These are phyloP conservation scores for Laticauda laticaudata DNA, from an alignment of 2,113 vertebrate genomes.

Conservation along the genomic window DNA sequence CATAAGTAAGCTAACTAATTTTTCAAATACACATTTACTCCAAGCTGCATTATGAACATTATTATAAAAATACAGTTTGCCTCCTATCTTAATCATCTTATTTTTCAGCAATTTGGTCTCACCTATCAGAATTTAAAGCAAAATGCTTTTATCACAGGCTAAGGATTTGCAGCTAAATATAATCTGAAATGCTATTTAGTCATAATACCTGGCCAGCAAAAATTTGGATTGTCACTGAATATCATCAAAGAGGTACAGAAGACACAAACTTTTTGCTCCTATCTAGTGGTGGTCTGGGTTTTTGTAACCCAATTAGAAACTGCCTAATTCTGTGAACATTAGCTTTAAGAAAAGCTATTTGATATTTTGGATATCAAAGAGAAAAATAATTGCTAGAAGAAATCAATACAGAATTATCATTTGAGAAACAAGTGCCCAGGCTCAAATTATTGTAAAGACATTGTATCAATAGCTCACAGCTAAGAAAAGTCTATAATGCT, in stretches of 20 bases:
- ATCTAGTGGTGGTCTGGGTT: neutral
- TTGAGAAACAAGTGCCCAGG: neutral
- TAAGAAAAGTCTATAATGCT: neutral
- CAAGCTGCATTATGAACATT: neutral
- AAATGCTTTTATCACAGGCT: neutral
- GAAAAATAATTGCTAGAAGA: neutral
- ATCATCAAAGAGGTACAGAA: neutral
- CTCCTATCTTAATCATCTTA: neutral
- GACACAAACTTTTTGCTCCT: neutral
- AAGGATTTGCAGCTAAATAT: neutral
- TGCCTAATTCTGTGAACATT: neutral
- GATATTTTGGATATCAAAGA: neutral
- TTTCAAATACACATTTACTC: neutral
- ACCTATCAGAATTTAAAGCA: neutral
- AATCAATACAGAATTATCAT: neutral
- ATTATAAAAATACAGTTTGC: neutral
- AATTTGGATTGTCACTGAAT: neutral
- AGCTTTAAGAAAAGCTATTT: neutral
- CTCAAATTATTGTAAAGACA: neutral
- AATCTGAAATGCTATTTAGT: neutral
- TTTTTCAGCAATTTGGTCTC: neutral
- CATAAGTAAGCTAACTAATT: neutral
- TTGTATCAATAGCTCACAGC: neutral
- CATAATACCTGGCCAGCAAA: neutral
- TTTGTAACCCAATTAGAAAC: neutral